phyloP scores from a whole-genome alignment of 2,113 vertebrate species.

The Cryptotis parvus region DNA sequence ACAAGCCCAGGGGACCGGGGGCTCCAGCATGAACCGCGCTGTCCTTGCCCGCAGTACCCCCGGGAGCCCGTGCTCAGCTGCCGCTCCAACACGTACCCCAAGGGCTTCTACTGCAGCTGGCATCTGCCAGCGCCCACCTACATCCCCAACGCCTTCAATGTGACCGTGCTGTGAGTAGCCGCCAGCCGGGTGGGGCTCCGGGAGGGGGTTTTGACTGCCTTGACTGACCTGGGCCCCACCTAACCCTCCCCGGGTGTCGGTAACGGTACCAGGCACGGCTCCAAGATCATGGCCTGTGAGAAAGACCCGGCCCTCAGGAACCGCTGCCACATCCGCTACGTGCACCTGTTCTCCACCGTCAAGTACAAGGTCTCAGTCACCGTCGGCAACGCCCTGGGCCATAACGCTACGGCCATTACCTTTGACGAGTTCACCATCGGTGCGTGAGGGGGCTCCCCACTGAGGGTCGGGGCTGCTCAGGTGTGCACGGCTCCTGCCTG shows the following conservation, averaged over 20 bases:
- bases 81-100: conserved; percentile 97
- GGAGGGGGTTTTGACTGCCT: background rate
- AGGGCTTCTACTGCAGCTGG: conserved; percentile 99
- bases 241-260: conserved; percentile 44
- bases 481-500: background rate
- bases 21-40: background rate
- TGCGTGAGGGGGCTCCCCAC: conserved; percentile 66
- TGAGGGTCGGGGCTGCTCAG: background rate
- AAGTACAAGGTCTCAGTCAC: conserved; percentile 96
- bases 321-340: conserved; percentile 95
- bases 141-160: conserved; percentile 95
- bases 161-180: conserved; percentile 95
- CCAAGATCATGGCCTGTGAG: conserved; percentile 92
- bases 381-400: conserved; percentile 94
- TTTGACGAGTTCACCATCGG: conserved; percentile 97
- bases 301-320: conserved; percentile 94
- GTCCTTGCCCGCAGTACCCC: conserved; percentile 87
- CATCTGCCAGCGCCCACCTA: conserved; percentile 92
- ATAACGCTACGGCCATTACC: conserved; percentile 88
- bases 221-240: background rate
- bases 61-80: conserved; percentile 94
- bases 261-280: conserved; percentile 88
- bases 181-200: too few relatives aligned
- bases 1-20: conserved; percentile 14
- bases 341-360: conserved; percentile 95